These are phyloP conservation scores for Mycteria americana DNA, from an alignment of 2,797 vertebrate species.

Conservation along the genomic window DNA sequence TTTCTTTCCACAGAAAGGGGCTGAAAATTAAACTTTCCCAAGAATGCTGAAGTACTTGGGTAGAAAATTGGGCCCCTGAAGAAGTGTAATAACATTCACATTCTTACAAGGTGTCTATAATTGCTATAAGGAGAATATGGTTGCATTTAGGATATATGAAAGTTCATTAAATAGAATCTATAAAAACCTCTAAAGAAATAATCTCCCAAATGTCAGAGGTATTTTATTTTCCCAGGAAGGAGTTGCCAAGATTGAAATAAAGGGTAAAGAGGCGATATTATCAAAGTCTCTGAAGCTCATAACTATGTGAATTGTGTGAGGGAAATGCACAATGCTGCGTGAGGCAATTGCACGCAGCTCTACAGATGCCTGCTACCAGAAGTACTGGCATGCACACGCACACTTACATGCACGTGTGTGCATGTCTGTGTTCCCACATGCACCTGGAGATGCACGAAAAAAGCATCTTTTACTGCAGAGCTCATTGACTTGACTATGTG, in stretches of 20 bases:
- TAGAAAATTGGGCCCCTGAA: neutral
- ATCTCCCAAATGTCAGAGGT: neutral
- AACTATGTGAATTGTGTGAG: neutral
- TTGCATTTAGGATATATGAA: neutral
- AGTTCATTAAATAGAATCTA: neutral
- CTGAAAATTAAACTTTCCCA: neutral
- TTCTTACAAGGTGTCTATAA: neutral
- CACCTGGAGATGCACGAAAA: neutral
- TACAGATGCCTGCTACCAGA: neutral
- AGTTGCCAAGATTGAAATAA: neutral
- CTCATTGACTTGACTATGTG: neutral
- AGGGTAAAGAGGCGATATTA: neutral
- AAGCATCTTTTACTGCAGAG: neutral
- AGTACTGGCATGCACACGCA: neutral
- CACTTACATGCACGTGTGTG: no score
- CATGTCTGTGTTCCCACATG: neutral
- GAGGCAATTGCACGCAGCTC: neutral
- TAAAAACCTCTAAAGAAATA: neutral
- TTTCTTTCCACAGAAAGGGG: neutral
- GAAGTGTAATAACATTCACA: neutral
- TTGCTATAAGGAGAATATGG: neutral
- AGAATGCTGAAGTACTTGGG: neutral
- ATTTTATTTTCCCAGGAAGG: conserved; percentile 1
- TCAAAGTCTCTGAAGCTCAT: neutral
- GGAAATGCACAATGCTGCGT: neutral